Base-by-base conservation (phyloP, 2,888 invertebrate genomes). In the Tubulanus polymorphus region DNA sequence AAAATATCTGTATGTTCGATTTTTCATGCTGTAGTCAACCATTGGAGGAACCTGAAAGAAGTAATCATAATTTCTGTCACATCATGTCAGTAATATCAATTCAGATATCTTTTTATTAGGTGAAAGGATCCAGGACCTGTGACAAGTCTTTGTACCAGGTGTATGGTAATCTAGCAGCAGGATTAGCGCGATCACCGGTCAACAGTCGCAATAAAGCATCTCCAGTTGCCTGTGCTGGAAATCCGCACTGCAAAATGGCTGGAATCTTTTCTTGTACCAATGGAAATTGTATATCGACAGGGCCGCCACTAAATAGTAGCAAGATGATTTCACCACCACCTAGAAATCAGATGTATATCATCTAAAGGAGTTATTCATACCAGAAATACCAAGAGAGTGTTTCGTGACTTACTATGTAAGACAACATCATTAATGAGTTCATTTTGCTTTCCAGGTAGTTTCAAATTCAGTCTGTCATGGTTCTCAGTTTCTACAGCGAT, bases 221-320 rank as follows among this genome's bases (percentile, higher is more conserved):
- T 1, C 77, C 77, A 2, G 73, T 65, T 1, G 69, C 60, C 60
- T 76, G 74, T 3, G 71, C 75, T 3, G 77, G 75, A 57, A 72
- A 73, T 57, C 71, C 72, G 49, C 73, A 71, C 54, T 69, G 66
- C 5, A 75, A 28, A 55, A 68, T 73, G 46, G 69, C 69, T 1
- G 37, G 47, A 1, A 77, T 67, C 6, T 54, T 49, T 2, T 56
- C 35, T 26, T 56, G 60, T 3, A 53, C 51, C 23, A 70, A 70
- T 8, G 70, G 71, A 63, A 67, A 69, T 3, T 65, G 61, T 23
- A 76, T 63, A 55, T 76, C 72, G 20, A 76, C 61, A 2, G 76
- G 75, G 8, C 74, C 74, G 27, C 69, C 75, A 54, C 63, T 69
- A 30, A 50, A 54, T 8, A 54, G 18, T 5, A 54, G 25, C 18